Evolutionary conservation across 1,140 invertebrate genomes (phyloP), one percentile per base, ranked within the genome.

Genomic region (Patella vulgata): DNA sequence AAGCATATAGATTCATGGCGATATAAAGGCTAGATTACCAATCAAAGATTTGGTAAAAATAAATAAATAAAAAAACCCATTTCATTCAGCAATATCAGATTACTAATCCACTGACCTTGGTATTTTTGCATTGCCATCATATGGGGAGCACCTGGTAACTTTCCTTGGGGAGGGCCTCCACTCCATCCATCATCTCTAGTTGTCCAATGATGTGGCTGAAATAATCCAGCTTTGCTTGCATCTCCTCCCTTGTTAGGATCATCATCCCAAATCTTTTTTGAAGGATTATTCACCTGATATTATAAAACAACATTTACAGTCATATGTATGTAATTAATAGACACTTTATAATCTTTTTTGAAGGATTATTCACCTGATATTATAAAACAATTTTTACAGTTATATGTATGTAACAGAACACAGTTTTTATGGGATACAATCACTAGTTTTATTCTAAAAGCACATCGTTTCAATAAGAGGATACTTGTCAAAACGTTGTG

Each of bases 141-240:
- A 14, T 36, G 33, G 33, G 33, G 33, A 36, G 33, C 6, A 14
- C 6, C 6, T 36, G 14, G 14, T 36, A 8, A 8, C 5, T n/a
- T 19, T 31, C 21, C 28, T 27, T 21, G 44, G 48, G 57, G 36
- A 28, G 57, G 47, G 11, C 31, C 47, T 28, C n/a, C 39, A 11
- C 52, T 66, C 91, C 78, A 94, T 85, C 84, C 93, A 87, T 78
- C 93, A 84, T 89, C 86, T 88, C 88, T 89, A 87, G 77, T 67
- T 28, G 80, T 90, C 90, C 74, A 82, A 92, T 93, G 88, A 92
- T 94, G 85, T 90, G 90, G 86, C 90, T 89, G 71, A 91, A 91
- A 87, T 91, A 92, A 88, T 92, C 92, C 91, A 92, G 87, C 63
- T 89, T 91, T 58, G 25, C 61, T 48, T 14, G 50, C 65, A 30